A percentile compares a stretch with the other conserved stretches of the same genome.
These are phyloP conservation scores for Polyommatus icarus DNA, from an alignment of 2,888 invertebrate species.

Conservation along the genomic window DNA sequence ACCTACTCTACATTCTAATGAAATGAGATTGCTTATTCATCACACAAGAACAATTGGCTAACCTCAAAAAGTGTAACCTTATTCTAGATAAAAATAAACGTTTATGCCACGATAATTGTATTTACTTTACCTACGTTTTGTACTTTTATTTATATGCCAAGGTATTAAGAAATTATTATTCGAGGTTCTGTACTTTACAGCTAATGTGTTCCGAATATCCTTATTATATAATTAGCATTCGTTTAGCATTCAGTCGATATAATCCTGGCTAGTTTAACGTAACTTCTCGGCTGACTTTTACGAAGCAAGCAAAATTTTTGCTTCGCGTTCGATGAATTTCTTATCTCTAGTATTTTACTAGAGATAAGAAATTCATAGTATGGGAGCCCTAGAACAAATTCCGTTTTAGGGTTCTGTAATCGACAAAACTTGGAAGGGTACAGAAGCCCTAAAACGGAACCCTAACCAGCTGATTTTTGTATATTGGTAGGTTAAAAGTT, in stretches of 20 bases:
- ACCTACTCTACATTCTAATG: background rate
- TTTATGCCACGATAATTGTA: conserved; percentile 12
- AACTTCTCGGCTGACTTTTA: too few species aligned
- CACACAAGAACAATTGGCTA: conserved; percentile 5
- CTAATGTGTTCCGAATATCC: background rate
- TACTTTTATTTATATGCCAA: conserved; percentile 17
- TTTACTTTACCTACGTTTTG: conserved; percentile 3
- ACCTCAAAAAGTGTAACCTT: conserved; percentile 25
- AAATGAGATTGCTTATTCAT: conserved; percentile 3
- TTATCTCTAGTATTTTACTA: too few species aligned
- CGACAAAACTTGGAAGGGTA: too few species aligned
- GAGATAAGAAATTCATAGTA: too few species aligned
- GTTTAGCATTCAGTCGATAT: background rate
- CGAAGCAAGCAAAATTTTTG: too few species aligned
- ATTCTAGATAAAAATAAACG: conserved; percentile 25
- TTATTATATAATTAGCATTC: background rate
- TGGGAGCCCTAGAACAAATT: too few species aligned
- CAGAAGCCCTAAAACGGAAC: too few species aligned
- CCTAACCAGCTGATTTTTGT: too few species aligned
- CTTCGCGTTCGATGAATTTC: too few species aligned
- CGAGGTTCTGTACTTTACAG: conserved; percentile 10
- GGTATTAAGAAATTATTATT: background rate
- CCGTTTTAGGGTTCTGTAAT: too few species aligned
- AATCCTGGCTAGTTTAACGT: background rate
- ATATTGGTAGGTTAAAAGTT: too few species aligned